Base-by-base conservation (phyloP, 2,888 invertebrate genomes). In the Nyleta sp. region DNA sequence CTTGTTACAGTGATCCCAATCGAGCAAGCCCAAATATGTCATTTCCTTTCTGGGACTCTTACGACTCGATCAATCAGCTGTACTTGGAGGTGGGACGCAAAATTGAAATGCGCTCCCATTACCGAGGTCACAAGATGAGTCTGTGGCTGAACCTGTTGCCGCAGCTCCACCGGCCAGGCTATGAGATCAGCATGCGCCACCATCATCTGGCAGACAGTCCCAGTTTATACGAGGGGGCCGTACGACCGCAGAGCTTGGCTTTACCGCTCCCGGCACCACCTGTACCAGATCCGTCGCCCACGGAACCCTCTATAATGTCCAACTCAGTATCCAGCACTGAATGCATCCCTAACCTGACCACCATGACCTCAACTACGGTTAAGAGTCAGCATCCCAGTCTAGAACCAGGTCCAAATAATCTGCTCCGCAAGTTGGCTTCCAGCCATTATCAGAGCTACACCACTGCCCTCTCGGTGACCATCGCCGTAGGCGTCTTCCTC, bases 51-150 rank as follows among this genome's bases (percentile, higher is more conserved):
- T 97, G 97, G 97, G 97, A 97, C 91, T 95, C 96, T 22, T 97
- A 96, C 91, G 97, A 97, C 91, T 95, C 96, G 81, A 96, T 97
- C 90, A 97, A 97, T 92, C 97, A 97, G 90, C 94, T 96, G 68
- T 97, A 97, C 91, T 93, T 97, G 91, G 96, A 92, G 85, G 90
- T 92, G 8, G 91, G 92, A 83, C 82, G 78, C 7, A 83, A 75
- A 31, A 94, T 95, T 28, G 95, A 95, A 90, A 95, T 96, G 91
- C 95, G 95, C 82, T 96, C 96, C 87, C 98, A 98, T 91, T 98
- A 98, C 91, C 94, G 98, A 40, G 97, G 98, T 46, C 97, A 98
- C 92, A 97, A 97, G 91, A 95, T 98, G 93, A 97, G 97, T 35
- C 93, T 97, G 88, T 98, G 98, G 98, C 91, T 97, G 78, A 96